Conservation (phyloP, 35 echinoderm and acorn worm species). For the Amphiura filiformis region DNA sequence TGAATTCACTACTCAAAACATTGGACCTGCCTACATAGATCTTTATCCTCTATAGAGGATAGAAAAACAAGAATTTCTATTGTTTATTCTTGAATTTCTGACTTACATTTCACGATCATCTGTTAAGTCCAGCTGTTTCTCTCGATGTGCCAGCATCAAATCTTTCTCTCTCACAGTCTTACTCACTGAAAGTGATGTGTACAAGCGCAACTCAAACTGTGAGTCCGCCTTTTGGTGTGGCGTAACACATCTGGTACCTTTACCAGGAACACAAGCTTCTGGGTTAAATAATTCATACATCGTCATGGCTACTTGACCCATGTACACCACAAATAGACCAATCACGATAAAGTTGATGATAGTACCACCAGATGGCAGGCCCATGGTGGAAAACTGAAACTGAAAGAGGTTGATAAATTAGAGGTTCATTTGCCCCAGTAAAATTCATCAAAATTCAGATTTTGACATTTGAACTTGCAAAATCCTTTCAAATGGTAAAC, state of each 20-base stretch:
- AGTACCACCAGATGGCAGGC: conserved; percentile 33
- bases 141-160: neutral
- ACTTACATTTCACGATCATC: neutral
- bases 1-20: too few species aligned
- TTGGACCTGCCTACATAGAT: too few species aligned
- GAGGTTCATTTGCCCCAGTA: too few species aligned
- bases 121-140: neutral
- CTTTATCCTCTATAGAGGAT: too few species aligned
- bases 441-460: too few species aligned
- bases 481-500: too few species aligned
- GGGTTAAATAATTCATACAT: conserved; percentile 57
- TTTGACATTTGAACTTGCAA: too few species aligned
- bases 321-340: conserved; percentile 36
- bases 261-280: conserved; percentile 17
- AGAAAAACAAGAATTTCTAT: neutral
- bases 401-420: too few species aligned
- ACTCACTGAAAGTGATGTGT: conserved; percentile 8
- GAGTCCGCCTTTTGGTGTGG: conserved; percentile 13
- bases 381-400: neutral
- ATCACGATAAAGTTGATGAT: conserved; percentile 45
- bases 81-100: too few species aligned
- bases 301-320: conserved; percentile 28
- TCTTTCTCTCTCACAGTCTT: conserved; percentile 15
- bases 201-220: conserved; percentile 25
- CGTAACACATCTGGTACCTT: conserved; percentile 17